Conservation (phyloP, 2,888 invertebrate genomes). For the Drosophila stalkeri region DNA sequence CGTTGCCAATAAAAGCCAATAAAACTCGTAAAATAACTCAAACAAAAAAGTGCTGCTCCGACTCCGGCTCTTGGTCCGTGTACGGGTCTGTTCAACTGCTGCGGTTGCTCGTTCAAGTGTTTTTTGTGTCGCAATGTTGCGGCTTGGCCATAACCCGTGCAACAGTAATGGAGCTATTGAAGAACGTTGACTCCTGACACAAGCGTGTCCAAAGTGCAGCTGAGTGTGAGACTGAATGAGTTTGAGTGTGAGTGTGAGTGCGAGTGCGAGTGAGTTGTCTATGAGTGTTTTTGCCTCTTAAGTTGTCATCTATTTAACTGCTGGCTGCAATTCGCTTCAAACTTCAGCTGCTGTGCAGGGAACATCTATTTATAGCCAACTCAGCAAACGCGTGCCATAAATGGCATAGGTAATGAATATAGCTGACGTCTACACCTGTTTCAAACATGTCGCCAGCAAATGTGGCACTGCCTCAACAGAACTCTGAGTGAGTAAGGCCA, state of each 20-base stretch:
- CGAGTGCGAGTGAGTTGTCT: neutral
- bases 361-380: constrained; percentile 53
- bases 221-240: constrained; percentile 4
- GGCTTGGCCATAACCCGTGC: constrained; percentile 59
- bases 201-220: constrained; percentile 22
- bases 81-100: constrained; percentile 5
- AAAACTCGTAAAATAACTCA: constrained; percentile 82
- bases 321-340: constrained; percentile 29
- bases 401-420: constrained; percentile 44
- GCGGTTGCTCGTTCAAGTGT: constrained; percentile 64
- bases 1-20: constrained; percentile 82
- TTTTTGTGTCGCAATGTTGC: constrained; percentile 78
- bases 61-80: too few relatives aligned
- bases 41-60: constrained; percentile 44
- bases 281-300: constrained; percentile 4
- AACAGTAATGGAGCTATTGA: constrained; percentile 54
- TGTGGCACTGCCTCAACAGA: constrained; percentile 23
- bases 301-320: constrained; percentile 51
- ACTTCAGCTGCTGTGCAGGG: constrained; percentile 12
- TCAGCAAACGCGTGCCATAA: constrained; percentile 38
- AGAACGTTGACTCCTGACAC: constrained; percentile 46
- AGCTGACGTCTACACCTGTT: constrained; percentile 78
- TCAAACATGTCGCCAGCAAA: constrained; percentile 61
- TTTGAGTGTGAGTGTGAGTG: neutral
- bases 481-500: constrained; percentile 17